Percentiles rank a stretch among this genome's conserved stretches.
Conservation (phyloP, 2,888 invertebrate species). For the Phengaris arion region DNA sequence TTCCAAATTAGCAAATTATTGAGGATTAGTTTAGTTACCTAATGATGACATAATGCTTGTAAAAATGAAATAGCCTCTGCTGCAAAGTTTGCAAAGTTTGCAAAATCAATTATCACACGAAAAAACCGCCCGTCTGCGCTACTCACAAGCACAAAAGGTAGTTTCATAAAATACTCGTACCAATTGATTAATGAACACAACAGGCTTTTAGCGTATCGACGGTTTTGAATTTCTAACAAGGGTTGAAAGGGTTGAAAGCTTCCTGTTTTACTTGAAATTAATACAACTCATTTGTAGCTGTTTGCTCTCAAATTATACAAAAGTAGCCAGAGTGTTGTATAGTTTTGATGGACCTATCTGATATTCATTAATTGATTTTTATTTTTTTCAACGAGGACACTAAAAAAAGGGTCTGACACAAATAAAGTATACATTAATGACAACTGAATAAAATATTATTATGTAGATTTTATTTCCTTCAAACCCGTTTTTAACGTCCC, state of each 20-base stretch:
- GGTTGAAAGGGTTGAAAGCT: constrained; percentile 50
- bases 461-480: too few relatives aligned
- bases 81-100: background rate
- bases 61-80: too few relatives aligned
- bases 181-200: constrained; percentile 57
- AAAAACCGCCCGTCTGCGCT: constrained; percentile 30
- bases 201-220: constrained; percentile 53
- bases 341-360: background rate
- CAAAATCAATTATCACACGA: too few relatives aligned
- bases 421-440: too few relatives aligned
- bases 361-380: background rate
- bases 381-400: background rate
- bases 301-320: background rate
- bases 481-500: too few relatives aligned
- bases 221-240: constrained; percentile 62
- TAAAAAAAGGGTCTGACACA: too few relatives aligned
- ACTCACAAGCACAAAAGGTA: constrained; percentile 30
- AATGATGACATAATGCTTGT: too few relatives aligned
- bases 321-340: background rate
- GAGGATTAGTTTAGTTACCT: background rate
- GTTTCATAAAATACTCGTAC: constrained; percentile 34
- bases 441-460: too few relatives aligned
- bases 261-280: constrained; percentile 39
- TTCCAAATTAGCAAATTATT: too few relatives aligned
- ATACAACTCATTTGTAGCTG: constrained; percentile 38